These are phyloP conservation scores for Melanotaenia nigrans DNA, from an alignment of 2,797 vertebrate species.

Conservation along the genomic window DNA sequence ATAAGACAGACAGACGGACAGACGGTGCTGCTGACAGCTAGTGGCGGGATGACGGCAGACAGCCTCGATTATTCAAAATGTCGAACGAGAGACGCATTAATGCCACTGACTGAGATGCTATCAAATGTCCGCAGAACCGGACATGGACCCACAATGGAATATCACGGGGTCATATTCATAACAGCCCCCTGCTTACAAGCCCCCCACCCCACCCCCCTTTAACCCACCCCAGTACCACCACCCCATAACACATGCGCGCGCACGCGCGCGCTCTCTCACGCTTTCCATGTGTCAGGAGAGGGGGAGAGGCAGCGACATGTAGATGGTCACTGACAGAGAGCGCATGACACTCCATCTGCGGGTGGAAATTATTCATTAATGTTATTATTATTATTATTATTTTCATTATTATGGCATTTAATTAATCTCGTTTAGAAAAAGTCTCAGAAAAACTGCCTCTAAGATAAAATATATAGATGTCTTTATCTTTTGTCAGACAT, in stretches of 20 bases:
- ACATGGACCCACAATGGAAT: conserved; percentile 82
- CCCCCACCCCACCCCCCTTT: neutral
- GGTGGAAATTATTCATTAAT: conserved; percentile 36
- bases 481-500: neutral
- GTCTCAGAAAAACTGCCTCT: neutral
- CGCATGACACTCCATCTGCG: conserved; percentile 70
- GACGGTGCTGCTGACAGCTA: conserved; percentile 85
- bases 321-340: conserved; percentile 63
- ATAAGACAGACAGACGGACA: conserved; percentile 80
- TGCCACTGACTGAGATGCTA: conserved; percentile 89
- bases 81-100: conserved; percentile 87
- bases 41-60: conserved; percentile 88
- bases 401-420: neutral
- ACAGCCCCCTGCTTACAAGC: conserved; percentile 26
- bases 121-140: conserved; percentile 85
- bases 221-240: conserved; percentile 1
- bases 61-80: conserved; percentile 92
- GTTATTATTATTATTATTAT: neutral
- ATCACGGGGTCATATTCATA: conserved; percentile 69
- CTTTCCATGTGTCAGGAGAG: conserved; percentile 53
- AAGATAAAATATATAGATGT: neutral
- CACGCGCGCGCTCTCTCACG: conserved; percentile 10
- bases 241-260: conserved; percentile 6
- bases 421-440: neutral
- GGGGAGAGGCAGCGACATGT: conserved; percentile 33